Base-by-base conservation (phyloP, 1,140 invertebrate genomes). In the Zaprionus tsacasi region DNA sequence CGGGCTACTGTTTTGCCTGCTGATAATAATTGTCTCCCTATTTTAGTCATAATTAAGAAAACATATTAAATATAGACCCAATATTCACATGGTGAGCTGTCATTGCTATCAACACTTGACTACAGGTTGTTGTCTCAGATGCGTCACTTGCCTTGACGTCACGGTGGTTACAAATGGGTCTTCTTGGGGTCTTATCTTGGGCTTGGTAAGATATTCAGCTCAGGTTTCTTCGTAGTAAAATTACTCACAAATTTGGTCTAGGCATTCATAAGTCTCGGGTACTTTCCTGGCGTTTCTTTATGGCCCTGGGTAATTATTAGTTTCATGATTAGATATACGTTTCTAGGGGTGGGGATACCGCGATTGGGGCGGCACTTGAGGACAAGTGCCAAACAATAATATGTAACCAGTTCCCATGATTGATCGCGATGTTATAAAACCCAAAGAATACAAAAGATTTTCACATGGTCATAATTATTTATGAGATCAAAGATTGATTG, bases 91-190 rank as follows among this genome's bases (percentile, higher is more conserved):
- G 3, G 50, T 50, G 58, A 61, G 43, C n/a, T 43, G 40, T 7
- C 40, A n/a, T 48, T 13, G 64, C 48, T 82, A 88, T 80, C 82
- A 78, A 82, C 63, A 56, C 79, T 86, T 82, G 79, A 45, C 83
- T 87, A 80, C 80, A 65, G 76, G n/a, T 58, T 63, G 17, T 36
- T 56, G 15, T 21, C n/a, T 7, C 52, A 63, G 55, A 50, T 88
- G 82, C 80, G 82, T 87, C 72, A 75, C 38, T 33, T 8, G 54
- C 27, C 35, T 54, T 25, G 60, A 75, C 72, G 72, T 75, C 73
- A 71, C 56, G 57, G 36, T 13, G 21, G n/a, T 64, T 36, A 70
- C 52, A 59, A 13, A 25, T 38, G 15, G 5, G 45, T 45, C 17
- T 50, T 21, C 21, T 21, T 21, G 1, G 8, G 38, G 25, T 10